phyloP scores from a whole-genome alignment of 2,113 vertebrate species.

The Salvelinus namaycush region DNA sequence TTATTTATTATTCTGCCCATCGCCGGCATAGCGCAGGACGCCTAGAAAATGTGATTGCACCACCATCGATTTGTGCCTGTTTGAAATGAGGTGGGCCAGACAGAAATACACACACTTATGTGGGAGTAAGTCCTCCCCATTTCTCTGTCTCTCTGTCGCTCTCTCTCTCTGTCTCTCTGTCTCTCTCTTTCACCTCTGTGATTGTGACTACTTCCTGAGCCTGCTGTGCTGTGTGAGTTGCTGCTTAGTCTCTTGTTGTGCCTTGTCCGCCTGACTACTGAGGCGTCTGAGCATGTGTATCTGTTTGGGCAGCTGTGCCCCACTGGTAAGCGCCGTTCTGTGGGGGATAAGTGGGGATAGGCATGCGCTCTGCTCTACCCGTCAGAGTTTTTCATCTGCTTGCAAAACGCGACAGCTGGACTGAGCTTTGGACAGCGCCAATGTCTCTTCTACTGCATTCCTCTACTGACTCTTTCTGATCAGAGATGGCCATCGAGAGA shows the following conservation, averaged over 20 bases:
- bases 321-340: conserved; percentile 57
- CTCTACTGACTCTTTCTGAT: not conserved
- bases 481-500: conserved; percentile 2
- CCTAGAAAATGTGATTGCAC: conserved; percentile 56
- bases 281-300: conserved; percentile 51
- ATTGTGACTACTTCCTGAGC: conserved; percentile 43
- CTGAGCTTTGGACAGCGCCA: conserved; percentile 51
- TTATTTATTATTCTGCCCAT: conserved; percentile 49
- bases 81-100: conserved; percentile 55
- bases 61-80: conserved; percentile 58
- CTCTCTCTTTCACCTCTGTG: not conserved
- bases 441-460: conserved; percentile 39
- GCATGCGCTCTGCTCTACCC: conserved; percentile 58
- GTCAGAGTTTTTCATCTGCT: conserved; percentile 65
- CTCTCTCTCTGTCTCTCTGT: not conserved
- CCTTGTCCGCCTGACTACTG: conserved; percentile 52
- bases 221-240: conserved; percentile 28
- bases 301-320: conserved; percentile 54
- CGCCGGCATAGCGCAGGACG: conserved; percentile 23
- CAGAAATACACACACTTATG: conserved; percentile 24
- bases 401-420: conserved; percentile 68
- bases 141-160: conserved; percentile 18
- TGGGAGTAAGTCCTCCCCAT: not conserved
- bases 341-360: conserved; percentile 62
- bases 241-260: conserved; percentile 49